Evolutionary conservation across 1,140 invertebrate genomes (phyloP).

Genomic region (Nomia melanderi): DNA sequence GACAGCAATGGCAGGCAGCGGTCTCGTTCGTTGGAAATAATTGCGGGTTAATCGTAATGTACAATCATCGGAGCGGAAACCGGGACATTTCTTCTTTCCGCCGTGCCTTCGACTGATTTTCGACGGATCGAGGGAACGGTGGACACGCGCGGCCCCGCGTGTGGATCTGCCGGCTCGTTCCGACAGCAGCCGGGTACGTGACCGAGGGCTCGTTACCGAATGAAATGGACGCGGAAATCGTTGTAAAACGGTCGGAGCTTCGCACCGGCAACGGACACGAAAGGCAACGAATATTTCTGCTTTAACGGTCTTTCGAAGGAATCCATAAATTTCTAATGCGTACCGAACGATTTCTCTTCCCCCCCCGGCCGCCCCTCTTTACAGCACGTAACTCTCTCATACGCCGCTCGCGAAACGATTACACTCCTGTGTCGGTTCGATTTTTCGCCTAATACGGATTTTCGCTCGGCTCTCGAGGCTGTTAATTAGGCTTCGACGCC

Average conservation of each 20-base stretch:
- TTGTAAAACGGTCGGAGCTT: not conserved
- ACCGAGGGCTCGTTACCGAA: slow-evolving; percentile 2
- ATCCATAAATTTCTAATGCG: slow-evolving; percentile 7
- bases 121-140: not conserved
- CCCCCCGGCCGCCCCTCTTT: too few relatives aligned
- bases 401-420: not conserved
- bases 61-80: slow-evolving; percentile 43
- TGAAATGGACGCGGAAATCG: slow-evolving; percentile 10
- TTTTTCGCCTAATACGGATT: slow-evolving; percentile 12
- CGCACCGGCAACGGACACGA: not conserved
- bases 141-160: too few relatives aligned
- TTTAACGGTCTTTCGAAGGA: slow-evolving; percentile 26
- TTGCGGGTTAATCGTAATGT: slow-evolving; percentile 35
- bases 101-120: slow-evolving; percentile 40
- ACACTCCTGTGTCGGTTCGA: not conserved
- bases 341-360: not conserved
- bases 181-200: not conserved
- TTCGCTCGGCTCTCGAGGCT: not conserved
- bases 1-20: not conserved
- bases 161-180: not conserved
- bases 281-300: slow-evolving; percentile 10
- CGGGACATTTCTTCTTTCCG: not conserved
- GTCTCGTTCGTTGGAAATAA: too few relatives aligned
- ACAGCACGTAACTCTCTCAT: too few relatives aligned
- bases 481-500: slow-evolving; percentile 17